Evolutionary conservation across 2,888 invertebrate genomes (phyloP).

Genomic region (Apomyelois bistriatella): DNA sequence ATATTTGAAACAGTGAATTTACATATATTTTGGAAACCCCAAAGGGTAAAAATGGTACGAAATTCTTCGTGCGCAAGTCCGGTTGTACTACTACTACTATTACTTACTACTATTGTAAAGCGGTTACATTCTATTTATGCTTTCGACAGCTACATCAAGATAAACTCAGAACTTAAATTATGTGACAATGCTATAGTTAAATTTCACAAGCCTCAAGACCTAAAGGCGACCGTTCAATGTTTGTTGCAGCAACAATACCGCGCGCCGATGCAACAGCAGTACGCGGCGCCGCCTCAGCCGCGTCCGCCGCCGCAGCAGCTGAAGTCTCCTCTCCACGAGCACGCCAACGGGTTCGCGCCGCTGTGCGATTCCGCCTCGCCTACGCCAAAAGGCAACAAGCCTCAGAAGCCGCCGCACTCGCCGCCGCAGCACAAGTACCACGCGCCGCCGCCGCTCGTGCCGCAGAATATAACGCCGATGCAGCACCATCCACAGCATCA

Average conservation of each 20-base stretch:
- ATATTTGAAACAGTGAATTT: too few species aligned
- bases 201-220: too few species aligned
- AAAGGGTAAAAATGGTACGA: too few species aligned
- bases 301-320: conserved; percentile 74
- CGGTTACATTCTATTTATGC: too few species aligned
- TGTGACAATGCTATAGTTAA: too few species aligned
- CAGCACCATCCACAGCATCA: conserved; percentile 61
- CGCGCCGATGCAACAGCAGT: conserved; percentile 69
- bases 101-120: too few species aligned
- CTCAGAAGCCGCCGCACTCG: conserved; percentile 68
- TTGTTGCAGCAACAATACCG: conserved; percentile 64
- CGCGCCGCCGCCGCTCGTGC: conserved; percentile 61
- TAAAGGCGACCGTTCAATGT: too few species aligned
- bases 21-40: too few species aligned
- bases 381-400: conserved; percentile 66
- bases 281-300: conserved; percentile 60
- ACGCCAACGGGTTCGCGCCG: conserved; percentile 76
- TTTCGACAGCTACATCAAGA: too few species aligned
- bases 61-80: too few species aligned
- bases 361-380: conserved; percentile 81
- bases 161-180: too few species aligned
- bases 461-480: conserved; percentile 57
- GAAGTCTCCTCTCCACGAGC: conserved; percentile 80
- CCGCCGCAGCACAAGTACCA: conserved; percentile 75
- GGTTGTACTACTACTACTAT: too few species aligned